Conservation (phyloP, 2,797 vertebrate species). For the Anguilla anguilla region DNA sequence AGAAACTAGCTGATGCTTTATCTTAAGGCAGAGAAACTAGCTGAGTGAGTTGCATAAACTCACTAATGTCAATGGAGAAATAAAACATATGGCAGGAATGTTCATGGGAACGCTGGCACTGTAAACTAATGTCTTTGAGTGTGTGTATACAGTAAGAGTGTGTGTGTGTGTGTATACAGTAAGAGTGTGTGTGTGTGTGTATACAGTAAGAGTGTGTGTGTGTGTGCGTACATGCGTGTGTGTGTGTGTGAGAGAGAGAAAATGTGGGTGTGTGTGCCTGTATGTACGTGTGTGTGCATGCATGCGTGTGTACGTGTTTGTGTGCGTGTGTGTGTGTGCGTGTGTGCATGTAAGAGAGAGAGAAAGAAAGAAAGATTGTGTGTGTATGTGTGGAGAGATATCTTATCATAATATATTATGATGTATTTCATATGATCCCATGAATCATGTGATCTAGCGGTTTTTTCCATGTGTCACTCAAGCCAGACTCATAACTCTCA, state of each 20-base stretch:
- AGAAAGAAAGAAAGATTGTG: neutral
- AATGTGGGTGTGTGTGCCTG: too few relatives aligned
- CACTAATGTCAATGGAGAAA: neutral
- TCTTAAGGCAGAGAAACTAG: neutral
- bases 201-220: too few relatives aligned
- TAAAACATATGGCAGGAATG: neutral
- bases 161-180: neutral
- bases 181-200: neutral
- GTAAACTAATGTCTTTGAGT: neutral
- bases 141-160: neutral
- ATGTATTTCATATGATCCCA: neutral
- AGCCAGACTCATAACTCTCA: neutral
- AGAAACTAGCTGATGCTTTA: neutral
- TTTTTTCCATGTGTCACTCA: neutral
- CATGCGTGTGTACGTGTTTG: neutral
- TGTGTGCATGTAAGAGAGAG: neutral
- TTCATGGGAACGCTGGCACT: neutral
- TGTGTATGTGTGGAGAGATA: neutral
- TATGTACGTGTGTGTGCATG: neutral
- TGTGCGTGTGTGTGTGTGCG: neutral
- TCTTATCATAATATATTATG: neutral
- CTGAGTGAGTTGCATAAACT: neutral
- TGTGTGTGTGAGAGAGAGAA: too few relatives aligned
- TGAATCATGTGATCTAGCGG: neutral
- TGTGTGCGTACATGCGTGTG: neutral